Percentiles rank a stretch among this genome's conserved stretches.
Evolutionary conservation across 1,140 invertebrate genomes (phyloP).

Genomic region (Frieseomelitta varia): DNA sequence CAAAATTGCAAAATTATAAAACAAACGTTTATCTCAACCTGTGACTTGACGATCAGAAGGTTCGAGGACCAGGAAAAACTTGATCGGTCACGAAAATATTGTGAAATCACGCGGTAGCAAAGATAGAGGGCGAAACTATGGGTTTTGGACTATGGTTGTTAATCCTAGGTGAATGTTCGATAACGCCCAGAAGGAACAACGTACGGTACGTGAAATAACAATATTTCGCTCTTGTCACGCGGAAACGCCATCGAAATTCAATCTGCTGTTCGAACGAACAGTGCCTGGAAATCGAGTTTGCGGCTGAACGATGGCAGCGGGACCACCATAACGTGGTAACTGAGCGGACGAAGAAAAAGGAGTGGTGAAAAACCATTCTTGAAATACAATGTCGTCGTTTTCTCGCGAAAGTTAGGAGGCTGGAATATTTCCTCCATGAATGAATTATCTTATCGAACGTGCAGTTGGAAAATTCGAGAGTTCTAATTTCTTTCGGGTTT

Average conservation of each 20-base stretch:
- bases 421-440: background rate
- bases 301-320: slow-evolving; percentile 19
- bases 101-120: background rate
- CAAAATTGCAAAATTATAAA: too few relatives aligned
- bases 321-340: slow-evolving; percentile 5
- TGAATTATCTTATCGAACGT: background rate
- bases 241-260: slow-evolving; percentile 35
- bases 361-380: background rate
- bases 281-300: slow-evolving; percentile 29
- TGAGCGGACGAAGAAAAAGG: background rate
- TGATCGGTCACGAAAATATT: background rate
- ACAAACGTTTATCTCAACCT: too few relatives aligned
- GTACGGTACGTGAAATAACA: slow-evolving; percentile 26
- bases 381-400: too few relatives aligned
- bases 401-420: background rate
- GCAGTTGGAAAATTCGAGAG: too few relatives aligned
- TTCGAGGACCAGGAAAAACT: too few relatives aligned
- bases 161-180: background rate
- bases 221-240: slow-evolving; percentile 28
- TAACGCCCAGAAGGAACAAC: background rate
- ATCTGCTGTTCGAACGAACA: slow-evolving; percentile 26
- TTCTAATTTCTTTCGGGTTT: too few relatives aligned
- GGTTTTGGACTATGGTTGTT: background rate
- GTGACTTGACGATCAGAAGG: too few relatives aligned
- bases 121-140: background rate